Base-by-base conservation (phyloP, 1,140 invertebrate genomes). In the Trichonephila clavata region DNA sequence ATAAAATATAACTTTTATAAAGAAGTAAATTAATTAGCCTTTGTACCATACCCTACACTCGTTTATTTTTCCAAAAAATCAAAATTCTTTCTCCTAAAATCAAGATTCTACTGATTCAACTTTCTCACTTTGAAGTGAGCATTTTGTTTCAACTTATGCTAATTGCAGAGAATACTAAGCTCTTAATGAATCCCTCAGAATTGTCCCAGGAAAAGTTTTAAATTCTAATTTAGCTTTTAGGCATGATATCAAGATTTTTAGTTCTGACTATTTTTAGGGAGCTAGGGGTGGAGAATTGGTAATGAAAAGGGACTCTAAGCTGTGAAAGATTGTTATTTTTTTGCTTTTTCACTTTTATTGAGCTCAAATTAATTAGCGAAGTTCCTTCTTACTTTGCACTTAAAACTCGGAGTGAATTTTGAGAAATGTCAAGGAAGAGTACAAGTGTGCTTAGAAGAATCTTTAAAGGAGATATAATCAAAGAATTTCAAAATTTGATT, bases 211-310 rank as follows among this genome's bases (percentile, higher is more conserved):
- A 60, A 71, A 89, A 68, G 86, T 71, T 89, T 89, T 89, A 89
- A 89, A 89, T 71, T 89, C 86, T 89, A 89, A 89, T 89, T 71
- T 89, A 89, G 65, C 61, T 63, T 71, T 50, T 59, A n/a, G 65
- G 65, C 24, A 21, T 50, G 63, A 65, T 71, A 5, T 16, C 5
- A 21, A n/a, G 59, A 32, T 61, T 61, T 86, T 60, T 32, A 61
- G 24, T 86, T 86, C 24, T 86, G 59, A 61, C 63, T 86, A 89
- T 89, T 89, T 89, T 89, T 63, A 63, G 32, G 13, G 39, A 63
- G 61, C 4, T n/a, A 10, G 18, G 61, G 32, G 32, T 20, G 27
- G 59, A 1, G 20, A 18, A 21, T 18, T 21, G 2, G 24, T 86
- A 61, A 86, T 86, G 84, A 63, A 86, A 86, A 86, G 24, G 6